phyloP scores from a whole-genome alignment of 2,797 vertebrate species.

The Anolis apletophallus region DNA sequence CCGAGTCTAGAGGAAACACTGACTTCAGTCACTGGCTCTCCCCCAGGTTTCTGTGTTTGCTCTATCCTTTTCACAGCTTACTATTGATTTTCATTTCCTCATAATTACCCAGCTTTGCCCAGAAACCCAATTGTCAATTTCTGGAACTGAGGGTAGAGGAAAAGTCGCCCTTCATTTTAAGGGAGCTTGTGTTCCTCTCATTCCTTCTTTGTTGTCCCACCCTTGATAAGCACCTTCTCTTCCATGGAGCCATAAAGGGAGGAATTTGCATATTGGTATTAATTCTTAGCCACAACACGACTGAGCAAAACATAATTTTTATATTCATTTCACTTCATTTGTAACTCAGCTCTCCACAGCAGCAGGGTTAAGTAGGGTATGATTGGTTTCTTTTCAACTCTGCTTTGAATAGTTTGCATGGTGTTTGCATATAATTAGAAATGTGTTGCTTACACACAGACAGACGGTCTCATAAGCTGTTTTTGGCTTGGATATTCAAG shows the following conservation, averaged over 20 bases:
- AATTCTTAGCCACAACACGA: conserved; percentile 39
- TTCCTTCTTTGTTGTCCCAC: not conserved
- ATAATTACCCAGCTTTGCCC: not conserved
- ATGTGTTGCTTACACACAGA: conserved; percentile 28
- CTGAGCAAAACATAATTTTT: conserved; percentile 45
- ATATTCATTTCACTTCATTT: conserved; percentile 52
- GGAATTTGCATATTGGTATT: conserved; percentile 43
- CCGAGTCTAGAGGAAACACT: not conserved
- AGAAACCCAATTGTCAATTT: conserved; percentile 17
- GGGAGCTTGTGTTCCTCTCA: not conserved
- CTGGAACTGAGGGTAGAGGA: not conserved
- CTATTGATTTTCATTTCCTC: not conserved
- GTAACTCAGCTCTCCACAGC: conserved; percentile 41
- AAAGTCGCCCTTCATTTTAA: not conserved
- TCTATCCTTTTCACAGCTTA: not conserved
- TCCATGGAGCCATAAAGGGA: conserved; percentile 11
- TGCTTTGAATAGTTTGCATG: conserved; percentile 46
- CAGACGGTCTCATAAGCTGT: conserved; percentile 25
- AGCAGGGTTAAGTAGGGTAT: conserved; percentile 47
- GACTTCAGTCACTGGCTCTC: not conserved
- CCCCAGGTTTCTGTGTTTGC: not conserved
- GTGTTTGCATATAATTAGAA: conserved; percentile 53
- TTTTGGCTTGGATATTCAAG: conserved; percentile 3
- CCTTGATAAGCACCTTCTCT: conserved; percentile 29
- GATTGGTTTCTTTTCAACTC: conserved; percentile 51